A percentile compares a stretch with the other conserved stretches of the same genome.
These are phyloP conservation scores for Meandrusa payeni DNA, from an alignment of 2,888 invertebrate genomes.

Conservation along the genomic window DNA sequence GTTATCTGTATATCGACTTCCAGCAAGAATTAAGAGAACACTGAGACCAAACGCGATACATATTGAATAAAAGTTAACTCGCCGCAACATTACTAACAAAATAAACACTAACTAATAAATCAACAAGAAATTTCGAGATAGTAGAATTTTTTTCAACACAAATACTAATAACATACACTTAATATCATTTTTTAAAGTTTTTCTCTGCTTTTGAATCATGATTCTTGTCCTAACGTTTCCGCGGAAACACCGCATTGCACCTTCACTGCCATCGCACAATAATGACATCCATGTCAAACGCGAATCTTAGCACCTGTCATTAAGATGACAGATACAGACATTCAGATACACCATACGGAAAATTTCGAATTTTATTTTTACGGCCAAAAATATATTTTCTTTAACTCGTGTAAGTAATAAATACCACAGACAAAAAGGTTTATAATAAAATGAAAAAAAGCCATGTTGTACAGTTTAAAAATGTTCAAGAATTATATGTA, in stretches of 20 bases:
- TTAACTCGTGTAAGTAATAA: too few relatives aligned
- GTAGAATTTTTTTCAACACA: constrained; percentile 45
- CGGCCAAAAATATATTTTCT: too few relatives aligned
- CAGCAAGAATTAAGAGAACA: constrained; percentile 75
- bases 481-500: too few relatives aligned
- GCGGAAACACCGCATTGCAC: constrained; percentile 80
- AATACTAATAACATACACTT: constrained; percentile 56
- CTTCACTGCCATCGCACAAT: constrained; percentile 63
- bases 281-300: constrained; percentile 33
- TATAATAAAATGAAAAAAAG: too few relatives aligned
- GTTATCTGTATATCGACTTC: constrained; percentile 79
- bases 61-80: constrained; percentile 76
- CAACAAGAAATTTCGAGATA: constrained; percentile 39
- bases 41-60: constrained; percentile 77
- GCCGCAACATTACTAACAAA: constrained; percentile 70
- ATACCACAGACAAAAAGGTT: too few relatives aligned
- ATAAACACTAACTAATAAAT: constrained; percentile 45
- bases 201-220: constrained; percentile 61
- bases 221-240: constrained; percentile 65
- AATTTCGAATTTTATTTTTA: too few relatives aligned
- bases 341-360: too few relatives aligned
- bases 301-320: constrained; percentile 9
- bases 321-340: neutral
- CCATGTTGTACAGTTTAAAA: too few relatives aligned
- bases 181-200: constrained; percentile 62